phyloP scores from a whole-genome alignment of 2,797 vertebrate genomes.

The Muraenolepis orangiensis region DNA sequence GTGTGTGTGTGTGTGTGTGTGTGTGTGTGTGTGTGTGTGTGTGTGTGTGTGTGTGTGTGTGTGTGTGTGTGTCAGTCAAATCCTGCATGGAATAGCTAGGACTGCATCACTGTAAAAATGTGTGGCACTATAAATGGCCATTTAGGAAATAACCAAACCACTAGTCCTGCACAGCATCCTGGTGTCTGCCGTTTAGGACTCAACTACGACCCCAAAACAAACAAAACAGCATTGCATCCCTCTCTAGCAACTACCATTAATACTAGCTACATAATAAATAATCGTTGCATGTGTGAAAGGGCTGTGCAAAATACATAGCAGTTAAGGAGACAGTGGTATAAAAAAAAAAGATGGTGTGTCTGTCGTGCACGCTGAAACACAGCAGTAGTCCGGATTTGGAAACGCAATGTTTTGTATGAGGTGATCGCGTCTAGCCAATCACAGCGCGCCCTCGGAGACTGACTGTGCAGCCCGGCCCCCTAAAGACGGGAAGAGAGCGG shows the following conservation, averaged over 20 bases:
- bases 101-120: background rate
- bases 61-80: too few relatives aligned
- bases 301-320: background rate
- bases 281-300: too few relatives aligned
- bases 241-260: background rate
- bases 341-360: background rate
- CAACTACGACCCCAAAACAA: background rate
- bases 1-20: too few relatives aligned
- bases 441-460: constrained; percentile 66
- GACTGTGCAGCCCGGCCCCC: constrained; percentile 63
- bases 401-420: constrained; percentile 84
- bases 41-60: too few relatives aligned
- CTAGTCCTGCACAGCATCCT: background rate
- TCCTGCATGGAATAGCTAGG: background rate
- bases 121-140: background rate
- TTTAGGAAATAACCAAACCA: background rate
- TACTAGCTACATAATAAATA: too few relatives aligned
- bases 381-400: constrained; percentile 57
- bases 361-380: background rate
- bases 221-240: background rate
- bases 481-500: constrained; percentile 57
- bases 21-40: too few relatives aligned
- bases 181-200: background rate
- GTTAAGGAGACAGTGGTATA: background rate
- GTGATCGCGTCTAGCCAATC: constrained; percentile 91